Conservation (phyloP, 2,888 invertebrate species). For the Yponomeuta plumbellus region DNA sequence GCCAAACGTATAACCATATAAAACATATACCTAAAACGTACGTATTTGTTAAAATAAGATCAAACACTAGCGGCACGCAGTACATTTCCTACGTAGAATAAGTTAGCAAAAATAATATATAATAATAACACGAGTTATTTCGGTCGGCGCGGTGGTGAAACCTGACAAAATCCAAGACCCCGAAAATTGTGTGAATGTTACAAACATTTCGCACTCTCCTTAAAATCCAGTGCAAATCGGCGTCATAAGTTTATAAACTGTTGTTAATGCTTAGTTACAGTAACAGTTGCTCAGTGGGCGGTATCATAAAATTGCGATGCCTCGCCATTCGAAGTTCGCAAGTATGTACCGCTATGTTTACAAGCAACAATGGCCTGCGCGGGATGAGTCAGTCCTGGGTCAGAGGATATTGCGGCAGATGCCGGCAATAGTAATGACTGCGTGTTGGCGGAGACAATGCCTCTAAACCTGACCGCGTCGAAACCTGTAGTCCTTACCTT, state of each 20-base stretch:
- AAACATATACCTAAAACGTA: too few relatives aligned
- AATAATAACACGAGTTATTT: background rate
- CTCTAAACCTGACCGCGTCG: conserved; percentile 46
- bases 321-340: conserved; percentile 27
- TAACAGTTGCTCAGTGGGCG: conserved; percentile 32
- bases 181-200: background rate
- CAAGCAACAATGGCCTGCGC: conserved; percentile 29
- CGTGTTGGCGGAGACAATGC: conserved; percentile 72
- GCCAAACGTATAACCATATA: background rate
- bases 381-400: conserved; percentile 34
- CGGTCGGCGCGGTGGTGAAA: background rate
- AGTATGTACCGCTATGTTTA: conserved; percentile 32
- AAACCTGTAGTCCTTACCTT: conserved; percentile 73
- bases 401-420: conserved; percentile 15
- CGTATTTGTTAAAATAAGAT: background rate
- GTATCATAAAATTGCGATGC: conserved; percentile 35
- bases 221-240: background rate
- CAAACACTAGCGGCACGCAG: too few relatives aligned
- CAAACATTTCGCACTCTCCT: background rate
- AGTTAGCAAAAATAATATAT: background rate
- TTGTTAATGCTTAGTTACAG: conserved; percentile 10
- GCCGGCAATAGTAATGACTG: conserved; percentile 27
- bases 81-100: too few relatives aligned
- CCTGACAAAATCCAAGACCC: background rate
- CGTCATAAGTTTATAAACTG: background rate